Evolutionary conservation across 2,113 vertebrate genomes (phyloP).

Genomic region (Neodon shergylaensis): DNA sequence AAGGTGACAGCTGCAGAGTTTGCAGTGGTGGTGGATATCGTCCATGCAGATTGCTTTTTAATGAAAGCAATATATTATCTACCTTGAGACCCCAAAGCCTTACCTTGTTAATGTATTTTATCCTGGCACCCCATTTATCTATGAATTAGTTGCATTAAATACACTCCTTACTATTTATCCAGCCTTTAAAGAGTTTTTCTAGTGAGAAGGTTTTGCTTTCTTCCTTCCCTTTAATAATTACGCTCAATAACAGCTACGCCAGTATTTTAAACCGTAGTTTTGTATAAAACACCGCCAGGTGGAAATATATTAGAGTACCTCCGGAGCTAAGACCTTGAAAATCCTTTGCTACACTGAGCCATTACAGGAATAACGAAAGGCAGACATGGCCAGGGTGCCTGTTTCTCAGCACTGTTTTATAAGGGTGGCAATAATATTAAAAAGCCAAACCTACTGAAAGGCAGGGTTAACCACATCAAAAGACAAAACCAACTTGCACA

Average conservation of each 20-base stretch:
- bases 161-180: slow-evolving; percentile 87
- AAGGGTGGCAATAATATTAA: neutral
- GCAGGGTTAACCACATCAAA: neutral
- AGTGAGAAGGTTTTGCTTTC: slow-evolving; percentile 34
- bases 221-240: slow-evolving; percentile 61
- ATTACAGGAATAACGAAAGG: slow-evolving; percentile 58
- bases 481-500: neutral
- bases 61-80: slow-evolving; percentile 94
- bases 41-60: slow-evolving; percentile 95
- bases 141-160: slow-evolving; percentile 91
- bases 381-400: neutral
- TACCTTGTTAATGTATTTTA: slow-evolving; percentile 90
- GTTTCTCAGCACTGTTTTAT: neutral
- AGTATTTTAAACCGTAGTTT: slow-evolving; percentile 47
- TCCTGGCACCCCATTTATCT: slow-evolving; percentile 91
- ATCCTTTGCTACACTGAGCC: slow-evolving; percentile 51
- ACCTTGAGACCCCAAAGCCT: slow-evolving; percentile 89
- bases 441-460: neutral
- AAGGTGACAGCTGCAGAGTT: slow-evolving; percentile 92
- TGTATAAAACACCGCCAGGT: slow-evolving; percentile 43
- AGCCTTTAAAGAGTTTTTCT: slow-evolving; percentile 84
- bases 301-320: slow-evolving; percentile 43
- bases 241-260: slow-evolving; percentile 1
- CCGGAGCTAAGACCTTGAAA: slow-evolving; percentile 18
- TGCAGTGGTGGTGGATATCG: slow-evolving; percentile 90